These are phyloP conservation scores for Thymelicus acteon DNA, from an alignment of 2,888 invertebrate species.

Conservation along the genomic window DNA sequence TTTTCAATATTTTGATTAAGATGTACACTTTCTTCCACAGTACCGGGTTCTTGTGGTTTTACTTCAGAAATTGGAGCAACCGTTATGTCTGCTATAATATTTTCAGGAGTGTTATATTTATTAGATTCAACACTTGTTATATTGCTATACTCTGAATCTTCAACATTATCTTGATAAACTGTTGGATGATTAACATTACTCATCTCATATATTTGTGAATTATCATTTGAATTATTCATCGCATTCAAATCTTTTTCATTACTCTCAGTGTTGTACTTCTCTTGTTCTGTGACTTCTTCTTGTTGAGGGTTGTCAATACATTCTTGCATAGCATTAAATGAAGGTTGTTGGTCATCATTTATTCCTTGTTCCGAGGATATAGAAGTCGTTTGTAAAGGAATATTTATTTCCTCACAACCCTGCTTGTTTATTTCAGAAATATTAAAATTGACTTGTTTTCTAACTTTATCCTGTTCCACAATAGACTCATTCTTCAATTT, in stretches of 20 bases:
- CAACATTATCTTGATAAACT: slow-evolving; percentile 3
- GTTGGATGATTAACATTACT: background rate
- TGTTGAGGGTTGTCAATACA: background rate
- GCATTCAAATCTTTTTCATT: slow-evolving; percentile 22
- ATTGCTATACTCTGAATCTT: background rate
- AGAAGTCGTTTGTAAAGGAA: background rate
- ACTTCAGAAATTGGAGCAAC: background rate
- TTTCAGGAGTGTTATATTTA: background rate
- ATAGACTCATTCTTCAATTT: background rate
- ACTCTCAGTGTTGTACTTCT: slow-evolving; percentile 24
- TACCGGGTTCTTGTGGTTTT: background rate
- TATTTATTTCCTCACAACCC: background rate
- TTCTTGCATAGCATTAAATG: background rate
- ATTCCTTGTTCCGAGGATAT: background rate
- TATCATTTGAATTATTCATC: slow-evolving; percentile 12
- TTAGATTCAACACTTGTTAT: background rate
- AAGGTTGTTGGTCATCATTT: background rate
- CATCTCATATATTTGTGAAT: background rate
- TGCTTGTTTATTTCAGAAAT: background rate
- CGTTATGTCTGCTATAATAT: background rate
- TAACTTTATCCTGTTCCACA: background rate
- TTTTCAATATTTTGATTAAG: background rate
- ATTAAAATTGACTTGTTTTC: slow-evolving; percentile 1
- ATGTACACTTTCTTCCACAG: background rate
- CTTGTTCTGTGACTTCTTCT: slow-evolving; percentile 9